phyloP scores from a whole-genome alignment of 2,113 vertebrate species.

The Psammodynastes pulverulentus region DNA sequence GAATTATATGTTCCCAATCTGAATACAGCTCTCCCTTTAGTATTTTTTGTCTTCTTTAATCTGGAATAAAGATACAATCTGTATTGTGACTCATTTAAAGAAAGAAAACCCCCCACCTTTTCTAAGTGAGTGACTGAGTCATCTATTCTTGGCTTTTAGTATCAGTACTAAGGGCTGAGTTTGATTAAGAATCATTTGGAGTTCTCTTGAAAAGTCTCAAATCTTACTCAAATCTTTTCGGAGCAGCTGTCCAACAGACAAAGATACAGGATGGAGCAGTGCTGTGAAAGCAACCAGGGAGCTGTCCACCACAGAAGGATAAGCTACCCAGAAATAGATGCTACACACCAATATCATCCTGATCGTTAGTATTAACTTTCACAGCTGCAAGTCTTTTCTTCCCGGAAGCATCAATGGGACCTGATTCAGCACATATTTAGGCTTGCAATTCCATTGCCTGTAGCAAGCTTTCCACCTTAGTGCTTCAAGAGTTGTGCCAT shows the following conservation, averaged over 20 bases:
- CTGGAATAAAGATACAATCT: not conserved
- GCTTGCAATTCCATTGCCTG: not conserved
- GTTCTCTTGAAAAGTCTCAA: not conserved
- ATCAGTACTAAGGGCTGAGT: not conserved
- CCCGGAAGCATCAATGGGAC: not conserved
- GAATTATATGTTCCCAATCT: not conserved
- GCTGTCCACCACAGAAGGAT: not conserved
- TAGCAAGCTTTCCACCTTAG: not conserved
- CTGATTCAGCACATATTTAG: not conserved
- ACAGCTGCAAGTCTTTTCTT: not conserved
- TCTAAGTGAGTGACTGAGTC: not conserved
- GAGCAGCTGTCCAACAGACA: not conserved
- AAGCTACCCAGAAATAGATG: not conserved
- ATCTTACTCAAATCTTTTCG: not conserved
- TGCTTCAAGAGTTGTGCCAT: not conserved
- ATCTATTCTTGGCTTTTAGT: not conserved
- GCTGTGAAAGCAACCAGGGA: not conserved
- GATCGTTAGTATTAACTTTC: not conserved
- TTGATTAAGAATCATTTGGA: not conserved
- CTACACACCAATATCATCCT: not conserved
- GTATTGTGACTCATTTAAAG: not conserved
- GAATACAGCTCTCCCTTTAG: not conserved
- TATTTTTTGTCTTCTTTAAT: no score
- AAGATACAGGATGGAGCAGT: not conserved
- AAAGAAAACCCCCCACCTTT: not conserved